Evolutionary conservation across 2,113 vertebrate species (phyloP), one percentile per base, ranked within the genome.

Genomic region (Ammodytes marinus): DNA sequence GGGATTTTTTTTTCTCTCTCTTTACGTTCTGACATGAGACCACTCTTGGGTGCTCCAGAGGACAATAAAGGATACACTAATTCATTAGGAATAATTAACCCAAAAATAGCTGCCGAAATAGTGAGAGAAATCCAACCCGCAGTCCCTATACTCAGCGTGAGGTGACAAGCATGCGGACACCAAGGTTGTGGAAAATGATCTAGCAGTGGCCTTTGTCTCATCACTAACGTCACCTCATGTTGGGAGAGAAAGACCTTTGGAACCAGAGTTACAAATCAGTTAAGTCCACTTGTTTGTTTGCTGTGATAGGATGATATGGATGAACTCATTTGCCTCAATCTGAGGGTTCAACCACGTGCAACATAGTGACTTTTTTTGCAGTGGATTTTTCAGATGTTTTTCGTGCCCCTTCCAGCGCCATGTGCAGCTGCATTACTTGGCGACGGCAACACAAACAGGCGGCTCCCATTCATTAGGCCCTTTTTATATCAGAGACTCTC

Each of bases 401-500:
- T 79, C 80, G 85, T 88, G 87, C 82, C 84, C 82, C 84, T 86
- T 82, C 86, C 84, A 84, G 87, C 68, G 78, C 82, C 77, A 27
- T 35, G 80, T 94, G 86, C 93, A 94, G 92, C 93, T 95, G 92
- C 89, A 83, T 66, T 84, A 83, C 86, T 93, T 94, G 93, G 94
- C 92, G 82, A 75, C 84, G 53, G 82, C 80, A 72, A 87, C 92
- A 89, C 88, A 93, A 93, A 93, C 92, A 93, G 91, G 92, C 91
- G 80, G 89, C 84, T 82, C 84, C 91, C 88, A 92, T 94, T 94
- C 92, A 94, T 95, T 94, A 94, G 86, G 80, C 88, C 27, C 85
- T 88, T 92, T 94, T 94, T 90, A 93, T 90, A 92, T 91, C 90
- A 87, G 88, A 88, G 87, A 91, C 85, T 61, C 89, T 86, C 85